Percentiles rank a stretch among this genome's conserved stretches.
phyloP scores from a whole-genome alignment of 2,888 invertebrate genomes.

The Gortyna flavago region DNA sequence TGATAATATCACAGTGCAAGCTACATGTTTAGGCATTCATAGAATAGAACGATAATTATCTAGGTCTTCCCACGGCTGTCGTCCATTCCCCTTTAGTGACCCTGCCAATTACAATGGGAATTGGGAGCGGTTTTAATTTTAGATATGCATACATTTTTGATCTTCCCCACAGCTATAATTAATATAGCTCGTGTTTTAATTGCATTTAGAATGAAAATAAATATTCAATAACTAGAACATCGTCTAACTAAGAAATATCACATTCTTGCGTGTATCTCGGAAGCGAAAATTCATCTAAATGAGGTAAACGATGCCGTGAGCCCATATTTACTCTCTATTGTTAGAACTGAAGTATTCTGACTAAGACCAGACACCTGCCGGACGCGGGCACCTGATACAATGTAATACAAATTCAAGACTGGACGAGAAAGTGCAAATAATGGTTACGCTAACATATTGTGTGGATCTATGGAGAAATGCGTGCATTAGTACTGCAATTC shows the following conservation, averaged over 20 bases:
- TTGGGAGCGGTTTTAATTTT: slow-evolving; percentile 60
- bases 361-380: slow-evolving; percentile 55
- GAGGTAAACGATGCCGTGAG: slow-evolving; percentile 53
- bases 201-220: slow-evolving; percentile 47
- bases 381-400: slow-evolving; percentile 31
- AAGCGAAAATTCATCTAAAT: slow-evolving; percentile 56
- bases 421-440: slow-evolving; percentile 58
- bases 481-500: slow-evolving; percentile 10
- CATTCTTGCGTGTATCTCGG: slow-evolving; percentile 56
- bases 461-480: slow-evolving; percentile 28
- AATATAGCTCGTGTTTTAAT: slow-evolving; percentile 34
- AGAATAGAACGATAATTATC: slow-evolving; percentile 74
- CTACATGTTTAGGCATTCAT: slow-evolving; percentile 51
- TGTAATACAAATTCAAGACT: slow-evolving; percentile 40
- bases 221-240: slow-evolving; percentile 53
- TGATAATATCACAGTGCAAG: slow-evolving; percentile 63
- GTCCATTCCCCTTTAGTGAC: slow-evolving; percentile 66
- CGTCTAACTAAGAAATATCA: slow-evolving; percentile 43
- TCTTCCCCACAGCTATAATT: slow-evolving; percentile 14
- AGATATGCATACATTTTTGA: slow-evolving; percentile 50
- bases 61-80: slow-evolving; percentile 76
- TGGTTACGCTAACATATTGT: slow-evolving; percentile 26
- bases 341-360: slow-evolving; percentile 46
- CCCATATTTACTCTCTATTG: slow-evolving; percentile 51
- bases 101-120: slow-evolving; percentile 69